phyloP scores from a whole-genome alignment of 2,888 invertebrate genomes.

The Drosophila atroscutellata region DNA sequence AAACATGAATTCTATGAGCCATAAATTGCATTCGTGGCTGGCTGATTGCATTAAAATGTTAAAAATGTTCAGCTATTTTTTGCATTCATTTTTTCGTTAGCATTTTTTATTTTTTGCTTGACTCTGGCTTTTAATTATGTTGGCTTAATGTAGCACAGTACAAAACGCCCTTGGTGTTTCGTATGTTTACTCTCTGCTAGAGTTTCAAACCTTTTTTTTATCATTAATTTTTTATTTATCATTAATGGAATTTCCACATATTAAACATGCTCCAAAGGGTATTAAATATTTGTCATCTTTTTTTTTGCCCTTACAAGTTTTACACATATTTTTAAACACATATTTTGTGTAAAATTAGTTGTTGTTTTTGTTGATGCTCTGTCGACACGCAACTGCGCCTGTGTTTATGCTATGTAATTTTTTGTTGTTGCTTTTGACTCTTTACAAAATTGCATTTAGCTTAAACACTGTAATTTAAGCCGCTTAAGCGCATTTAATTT shows the following conservation, averaged over 20 bases:
- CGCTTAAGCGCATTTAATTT: slow-evolving; percentile 73
- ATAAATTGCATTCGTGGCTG: slow-evolving; percentile 56
- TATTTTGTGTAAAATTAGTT: slow-evolving; percentile 37
- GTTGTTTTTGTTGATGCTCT: slow-evolving; percentile 17
- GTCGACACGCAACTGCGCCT: slow-evolving; percentile 63
- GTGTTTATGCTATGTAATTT: slow-evolving; percentile 47
- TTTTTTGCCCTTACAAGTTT: background rate
- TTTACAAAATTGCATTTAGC: slow-evolving; percentile 71
- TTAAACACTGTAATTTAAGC: slow-evolving; percentile 76
- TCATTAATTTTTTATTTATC: too few relatives aligned
- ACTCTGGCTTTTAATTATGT: slow-evolving; percentile 62
- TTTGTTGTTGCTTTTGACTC: slow-evolving; percentile 34
- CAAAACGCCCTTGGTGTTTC: slow-evolving; percentile 8
- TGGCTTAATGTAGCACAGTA: slow-evolving; percentile 30
- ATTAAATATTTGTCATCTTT: background rate
- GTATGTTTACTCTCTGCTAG: slow-evolving; percentile 10
- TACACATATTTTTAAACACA: slow-evolving; percentile 24
- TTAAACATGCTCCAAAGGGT: slow-evolving; percentile 6
- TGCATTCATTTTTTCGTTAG: slow-evolving; percentile 7
- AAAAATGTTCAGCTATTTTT: slow-evolving; percentile 24
- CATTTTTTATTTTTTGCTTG: slow-evolving; percentile 30
- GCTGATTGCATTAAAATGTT: slow-evolving; percentile 56
- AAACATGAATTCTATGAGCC: slow-evolving; percentile 29
- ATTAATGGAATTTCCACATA: background rate
- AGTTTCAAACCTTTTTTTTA: background rate